These are phyloP conservation scores for Epinotia nisella DNA, from an alignment of 2,888 invertebrate genomes.

Conservation along the genomic window DNA sequence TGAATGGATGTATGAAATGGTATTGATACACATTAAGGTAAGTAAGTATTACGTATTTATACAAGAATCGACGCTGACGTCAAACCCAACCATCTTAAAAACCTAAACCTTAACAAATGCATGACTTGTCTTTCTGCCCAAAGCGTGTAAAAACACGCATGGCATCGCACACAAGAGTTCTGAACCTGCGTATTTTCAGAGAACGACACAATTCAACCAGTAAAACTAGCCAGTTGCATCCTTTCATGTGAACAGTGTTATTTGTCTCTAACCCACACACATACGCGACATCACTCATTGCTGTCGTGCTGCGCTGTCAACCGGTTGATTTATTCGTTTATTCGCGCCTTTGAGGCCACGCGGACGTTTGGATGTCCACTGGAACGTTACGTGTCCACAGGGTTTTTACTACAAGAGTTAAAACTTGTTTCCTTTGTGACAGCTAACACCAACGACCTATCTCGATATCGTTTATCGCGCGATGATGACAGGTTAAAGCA, in stretches of 20 bases:
- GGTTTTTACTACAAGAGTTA: neutral
- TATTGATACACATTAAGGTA: no score
- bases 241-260: constrained; percentile 4
- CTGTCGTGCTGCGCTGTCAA: constrained; percentile 26
- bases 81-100: no score
- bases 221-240: constrained; percentile 4
- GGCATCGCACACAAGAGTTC: neutral
- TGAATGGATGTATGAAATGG: no score
- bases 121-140: neutral
- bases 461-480: neutral
- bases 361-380: neutral
- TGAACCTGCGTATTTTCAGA: neutral
- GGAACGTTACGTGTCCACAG: neutral
- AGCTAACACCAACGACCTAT: neutral
- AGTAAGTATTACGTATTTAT: no score
- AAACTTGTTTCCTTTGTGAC: neutral
- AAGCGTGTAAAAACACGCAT: neutral
- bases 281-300: constrained; percentile 26
- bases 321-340: constrained; percentile 26
- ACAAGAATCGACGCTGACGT: no score
- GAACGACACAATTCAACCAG: neutral
- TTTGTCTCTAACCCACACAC: constrained; percentile 11
- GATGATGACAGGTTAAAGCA: no score
- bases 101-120: neutral
- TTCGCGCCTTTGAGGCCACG: neutral